Evolutionary conservation across 2,113 vertebrate genomes (phyloP), one percentile per base, ranked within the genome.

Genomic region (Phoxinus phoxinus): DNA sequence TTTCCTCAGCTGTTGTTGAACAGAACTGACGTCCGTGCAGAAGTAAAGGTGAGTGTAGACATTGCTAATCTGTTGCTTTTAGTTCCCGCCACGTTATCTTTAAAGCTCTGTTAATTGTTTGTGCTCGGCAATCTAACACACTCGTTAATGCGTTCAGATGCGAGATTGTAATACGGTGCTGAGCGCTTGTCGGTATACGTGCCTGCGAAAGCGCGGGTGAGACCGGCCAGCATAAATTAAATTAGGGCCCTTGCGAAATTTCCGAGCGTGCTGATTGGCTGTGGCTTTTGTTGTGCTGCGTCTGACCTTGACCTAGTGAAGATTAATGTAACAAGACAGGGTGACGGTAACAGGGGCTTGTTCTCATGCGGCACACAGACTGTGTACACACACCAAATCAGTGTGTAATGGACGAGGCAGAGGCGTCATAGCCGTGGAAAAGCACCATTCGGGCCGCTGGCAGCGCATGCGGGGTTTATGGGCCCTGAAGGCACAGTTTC

Each of bases 241-340:
- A 87, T 88, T 87, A 86, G 82, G 11, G 27, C 90, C 91, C 88
- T 35, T 77, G 90, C 89, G 92, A 93, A 91, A 93, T 92, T 90
- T 91, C 90, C 86, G 91, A 88, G 92, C 92, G 90, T 92, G 90
- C 92, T 91, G 91, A 92, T 93, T 92, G 93, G 88, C 82, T 46
- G 72, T 88, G 61, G 91, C 87, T 89, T 88, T 90, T 91, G 89
- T 90, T 91, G 92, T 94, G 92, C 92, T 93, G 90, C 56, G 87
- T 77, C 88, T 93, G 92, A 94, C 94, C 93, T 95, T 94, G 92
- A 95, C 91, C 92, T 87, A 86, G 88, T 88, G 84, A 86, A 85
- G 91, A 94, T 94, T 93, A 91, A 92, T 94, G 78, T 77, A 73
- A 89, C 90, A 86, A 90, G 91, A 92, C 91, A 88, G 87, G 86